Percentiles rank a stretch among this genome's conserved stretches.
Conservation (phyloP, 1,140 invertebrate genomes). For the Hylaeus anthracinus region DNA sequence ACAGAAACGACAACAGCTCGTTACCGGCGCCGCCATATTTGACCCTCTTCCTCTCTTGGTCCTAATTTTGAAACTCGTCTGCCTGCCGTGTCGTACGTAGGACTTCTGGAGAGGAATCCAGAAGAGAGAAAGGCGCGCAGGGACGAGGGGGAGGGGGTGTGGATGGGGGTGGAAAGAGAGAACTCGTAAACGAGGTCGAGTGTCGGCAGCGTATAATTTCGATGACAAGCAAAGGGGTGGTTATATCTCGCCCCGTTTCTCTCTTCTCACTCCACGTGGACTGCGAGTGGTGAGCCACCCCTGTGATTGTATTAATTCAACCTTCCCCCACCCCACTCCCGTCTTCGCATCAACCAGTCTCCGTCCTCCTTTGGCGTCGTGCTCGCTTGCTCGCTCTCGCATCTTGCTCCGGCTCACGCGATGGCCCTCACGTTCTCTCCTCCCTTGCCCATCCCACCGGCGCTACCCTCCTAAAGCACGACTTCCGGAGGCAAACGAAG, state of each 20-base stretch:
- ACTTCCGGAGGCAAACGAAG: slow-evolving; percentile 80
- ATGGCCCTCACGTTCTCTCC: slow-evolving; percentile 26
- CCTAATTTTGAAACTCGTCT: slow-evolving; percentile 45
- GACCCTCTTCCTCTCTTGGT: slow-evolving; percentile 30
- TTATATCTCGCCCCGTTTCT: slow-evolving; percentile 50
- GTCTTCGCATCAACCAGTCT: slow-evolving; percentile 55
- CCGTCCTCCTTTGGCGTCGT: slow-evolving; percentile 20
- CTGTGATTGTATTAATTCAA: slow-evolving; percentile 70
- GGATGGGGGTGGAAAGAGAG: slow-evolving; percentile 43
- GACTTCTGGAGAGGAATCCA: slow-evolving; percentile 17
- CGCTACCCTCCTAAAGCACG: slow-evolving; percentile 72
- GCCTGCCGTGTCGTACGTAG: slow-evolving; percentile 22
- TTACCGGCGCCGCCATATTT: slow-evolving; percentile 38
- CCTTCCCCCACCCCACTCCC: slow-evolving; percentile 37
- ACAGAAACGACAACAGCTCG: slow-evolving; percentile 50
- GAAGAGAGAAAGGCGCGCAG: not conserved
- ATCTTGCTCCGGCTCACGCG: slow-evolving; percentile 1
- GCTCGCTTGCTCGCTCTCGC: not conserved
- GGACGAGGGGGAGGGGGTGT: too few relatives aligned
- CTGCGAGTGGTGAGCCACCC: slow-evolving; percentile 61
- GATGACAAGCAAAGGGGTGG: slow-evolving; percentile 63
- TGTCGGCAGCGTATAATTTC: slow-evolving; percentile 67
- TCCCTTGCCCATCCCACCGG: not conserved
- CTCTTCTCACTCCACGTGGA: slow-evolving; percentile 41
- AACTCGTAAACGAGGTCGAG: slow-evolving; percentile 62